Percentiles rank a stretch among this genome's conserved stretches.
These are phyloP conservation scores for Notocelia uddmanniana DNA, from an alignment of 2,888 invertebrate genomes.

Conservation along the genomic window DNA sequence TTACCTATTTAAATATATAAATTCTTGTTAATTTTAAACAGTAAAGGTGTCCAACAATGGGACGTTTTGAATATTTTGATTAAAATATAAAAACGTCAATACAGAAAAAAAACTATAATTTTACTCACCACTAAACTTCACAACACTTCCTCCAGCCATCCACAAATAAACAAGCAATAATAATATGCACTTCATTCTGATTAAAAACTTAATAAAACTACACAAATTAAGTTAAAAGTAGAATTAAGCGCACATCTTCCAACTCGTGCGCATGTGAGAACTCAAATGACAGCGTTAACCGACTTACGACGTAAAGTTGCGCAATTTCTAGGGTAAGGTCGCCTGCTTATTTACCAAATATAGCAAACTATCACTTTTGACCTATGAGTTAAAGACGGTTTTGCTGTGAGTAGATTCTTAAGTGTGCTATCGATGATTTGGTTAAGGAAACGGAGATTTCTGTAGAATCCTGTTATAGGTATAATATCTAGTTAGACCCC, in stretches of 20 bases:
- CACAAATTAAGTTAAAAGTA: constrained; percentile 18
- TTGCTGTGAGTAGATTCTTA: background rate
- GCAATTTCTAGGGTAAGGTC: constrained; percentile 39
- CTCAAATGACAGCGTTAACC: constrained; percentile 17
- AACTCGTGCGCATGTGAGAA: constrained; percentile 6
- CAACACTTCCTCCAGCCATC: constrained; percentile 45
- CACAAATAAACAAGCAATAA: constrained; percentile 35
- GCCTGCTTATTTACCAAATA: constrained; percentile 3
- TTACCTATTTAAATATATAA: too few species aligned
- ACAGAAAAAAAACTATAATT: background rate
- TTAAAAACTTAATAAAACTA: background rate
- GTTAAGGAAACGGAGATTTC: background rate
- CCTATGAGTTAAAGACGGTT: constrained; percentile 16
- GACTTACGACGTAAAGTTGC: constrained; percentile 25
- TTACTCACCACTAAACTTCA: constrained; percentile 51
- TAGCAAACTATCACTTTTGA: constrained; percentile 4
- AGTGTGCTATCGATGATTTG: constrained; percentile 4
- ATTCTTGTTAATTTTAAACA: too few species aligned
- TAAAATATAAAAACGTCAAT: background rate
- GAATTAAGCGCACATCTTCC: constrained; percentile 19
- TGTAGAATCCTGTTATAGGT: background rate
- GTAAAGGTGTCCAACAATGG: too few species aligned
- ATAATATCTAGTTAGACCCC: background rate
- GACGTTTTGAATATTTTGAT: too few species aligned
- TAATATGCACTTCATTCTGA: constrained; percentile 39